Percentiles rank a stretch among this genome's conserved stretches.
phyloP scores from a whole-genome alignment of 30 jellyfish, hydroid and myxozoan genomes.

The Chrysaora quinquecirrha region DNA sequence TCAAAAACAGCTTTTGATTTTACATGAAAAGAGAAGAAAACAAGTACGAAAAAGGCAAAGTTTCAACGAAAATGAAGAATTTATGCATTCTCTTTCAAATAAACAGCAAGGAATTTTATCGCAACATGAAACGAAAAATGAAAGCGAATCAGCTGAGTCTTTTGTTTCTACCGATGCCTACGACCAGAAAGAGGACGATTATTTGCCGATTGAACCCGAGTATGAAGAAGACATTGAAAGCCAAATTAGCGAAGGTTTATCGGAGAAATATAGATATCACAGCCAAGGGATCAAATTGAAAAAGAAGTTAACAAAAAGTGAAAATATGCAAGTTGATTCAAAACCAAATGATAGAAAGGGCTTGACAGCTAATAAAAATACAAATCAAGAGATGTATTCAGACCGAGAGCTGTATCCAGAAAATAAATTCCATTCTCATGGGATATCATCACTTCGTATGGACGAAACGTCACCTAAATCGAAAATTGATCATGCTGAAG shows the following conservation, averaged over 20 bases:
- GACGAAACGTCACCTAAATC: too few relatives aligned
- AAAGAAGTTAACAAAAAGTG: neutral
- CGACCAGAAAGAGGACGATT: neutral
- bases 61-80: neutral
- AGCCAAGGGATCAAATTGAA: neutral
- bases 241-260: neutral
- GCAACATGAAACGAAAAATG: neutral
- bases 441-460: too few relatives aligned
- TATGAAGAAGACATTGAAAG: neutral
- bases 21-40: constrained; percentile 55
- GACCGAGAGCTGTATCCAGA: neutral
- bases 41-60: constrained; percentile 12
- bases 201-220: neutral
- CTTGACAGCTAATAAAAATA: neutral
- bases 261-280: neutral
- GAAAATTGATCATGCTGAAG: too few relatives aligned
- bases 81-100: neutral
- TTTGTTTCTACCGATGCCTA: neutral
- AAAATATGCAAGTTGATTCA: neutral
- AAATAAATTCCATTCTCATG: too few relatives aligned
- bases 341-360: neutral
- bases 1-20: constrained; percentile 40
- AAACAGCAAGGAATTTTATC: neutral
- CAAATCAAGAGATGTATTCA: neutral
- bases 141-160: neutral